Evolutionary conservation across 2,888 invertebrate genomes (phyloP).

Genomic region (Disparrhopalites patrizii): DNA sequence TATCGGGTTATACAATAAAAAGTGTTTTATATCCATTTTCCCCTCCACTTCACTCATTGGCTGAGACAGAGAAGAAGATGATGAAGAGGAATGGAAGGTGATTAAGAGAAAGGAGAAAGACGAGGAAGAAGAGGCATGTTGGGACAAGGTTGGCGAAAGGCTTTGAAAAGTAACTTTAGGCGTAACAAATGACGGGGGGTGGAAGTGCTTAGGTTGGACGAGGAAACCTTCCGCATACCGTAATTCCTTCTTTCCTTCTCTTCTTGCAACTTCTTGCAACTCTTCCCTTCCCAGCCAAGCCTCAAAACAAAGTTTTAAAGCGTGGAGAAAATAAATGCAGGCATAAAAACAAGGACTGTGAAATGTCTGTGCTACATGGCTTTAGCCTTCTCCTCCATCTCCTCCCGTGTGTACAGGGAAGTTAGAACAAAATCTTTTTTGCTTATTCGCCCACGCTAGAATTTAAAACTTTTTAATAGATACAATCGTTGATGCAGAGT

Average conservation of each 20-base stretch:
- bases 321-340: not conserved
- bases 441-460: not conserved
- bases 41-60: no score
- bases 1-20: no score
- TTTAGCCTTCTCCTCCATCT: no score
- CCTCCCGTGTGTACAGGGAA: no score
- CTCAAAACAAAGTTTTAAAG: not conserved
- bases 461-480: not conserved
- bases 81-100: not conserved
- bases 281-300: not conserved
- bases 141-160: not conserved
- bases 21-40: no score
- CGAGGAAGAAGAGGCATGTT: not conserved
- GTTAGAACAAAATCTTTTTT: not conserved
- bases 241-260: not conserved
- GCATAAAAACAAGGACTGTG: not conserved
- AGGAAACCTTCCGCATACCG: conserved; percentile 17
- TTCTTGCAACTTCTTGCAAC: not conserved
- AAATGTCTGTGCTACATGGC: not conserved
- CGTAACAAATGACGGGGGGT: not conserved
- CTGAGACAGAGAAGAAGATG: not conserved
- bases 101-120: not conserved
- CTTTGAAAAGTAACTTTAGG: no score
- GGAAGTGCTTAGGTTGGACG: not conserved
- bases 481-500: not conserved